Conservation (phyloP, 2,797 vertebrate species). For the Sebastiscus tertius region DNA sequence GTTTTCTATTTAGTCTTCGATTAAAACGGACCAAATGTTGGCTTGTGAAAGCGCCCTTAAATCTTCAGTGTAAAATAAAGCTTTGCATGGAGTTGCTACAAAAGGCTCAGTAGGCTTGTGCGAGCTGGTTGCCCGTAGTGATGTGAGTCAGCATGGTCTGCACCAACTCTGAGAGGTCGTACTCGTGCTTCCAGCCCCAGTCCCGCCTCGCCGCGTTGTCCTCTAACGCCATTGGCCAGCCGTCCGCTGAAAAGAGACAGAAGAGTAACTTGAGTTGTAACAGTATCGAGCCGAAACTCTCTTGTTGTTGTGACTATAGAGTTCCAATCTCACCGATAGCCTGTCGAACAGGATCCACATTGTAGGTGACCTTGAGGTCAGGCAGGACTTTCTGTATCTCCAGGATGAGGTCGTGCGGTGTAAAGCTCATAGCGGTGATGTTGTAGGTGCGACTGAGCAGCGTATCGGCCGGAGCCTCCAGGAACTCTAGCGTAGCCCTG, state of each 20-base stretch:
- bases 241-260: slow-evolving; percentile 65
- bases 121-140: slow-evolving; percentile 15
- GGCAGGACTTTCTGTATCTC: slow-evolving; percentile 89
- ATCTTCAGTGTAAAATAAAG: not conserved
- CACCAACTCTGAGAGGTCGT: slow-evolving; percentile 40
- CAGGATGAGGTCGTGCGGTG: slow-evolving; percentile 84
- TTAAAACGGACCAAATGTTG: no score
- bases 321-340: slow-evolving; percentile 84
- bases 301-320: not conserved
- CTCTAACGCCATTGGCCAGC: slow-evolving; percentile 74
- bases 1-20: no score
- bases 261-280: not conserved
- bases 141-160: slow-evolving; percentile 47
- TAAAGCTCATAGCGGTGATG: slow-evolving; percentile 91
- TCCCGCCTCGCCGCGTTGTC: slow-evolving; percentile 48
- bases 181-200: slow-evolving; percentile 55
- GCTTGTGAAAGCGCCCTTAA: no score
- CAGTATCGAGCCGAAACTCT: not conserved
- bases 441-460: slow-evolving; percentile 92
- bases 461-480: slow-evolving; percentile 83
- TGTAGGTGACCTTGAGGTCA: slow-evolving; percentile 86
- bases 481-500: slow-evolving; percentile 87
- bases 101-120: slow-evolving; percentile 30
- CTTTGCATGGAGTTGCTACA: not conserved
- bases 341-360: slow-evolving; percentile 85